Evolutionary conservation across 2,113 vertebrate species (phyloP).

Genomic region (Rostratula benghalensis): DNA sequence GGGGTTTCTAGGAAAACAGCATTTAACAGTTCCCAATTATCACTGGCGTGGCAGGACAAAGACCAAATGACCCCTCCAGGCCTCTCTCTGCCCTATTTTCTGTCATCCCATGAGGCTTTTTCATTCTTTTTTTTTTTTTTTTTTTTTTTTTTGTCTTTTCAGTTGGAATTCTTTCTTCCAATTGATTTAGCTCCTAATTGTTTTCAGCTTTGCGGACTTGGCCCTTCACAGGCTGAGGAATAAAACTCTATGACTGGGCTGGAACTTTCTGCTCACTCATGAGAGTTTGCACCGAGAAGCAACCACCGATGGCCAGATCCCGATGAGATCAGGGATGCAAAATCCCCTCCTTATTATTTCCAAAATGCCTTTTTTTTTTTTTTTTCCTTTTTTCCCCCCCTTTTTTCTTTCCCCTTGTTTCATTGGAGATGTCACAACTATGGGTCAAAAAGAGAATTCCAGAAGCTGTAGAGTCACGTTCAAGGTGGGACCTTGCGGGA

Average conservation of each 20-base stretch:
- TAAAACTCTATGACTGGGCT: background rate
- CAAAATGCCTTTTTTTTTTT: background rate
- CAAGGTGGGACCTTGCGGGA: background rate
- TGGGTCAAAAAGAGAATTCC: background rate
- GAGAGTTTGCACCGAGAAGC: background rate
- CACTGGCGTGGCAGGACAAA: background rate
- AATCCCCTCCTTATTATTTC: background rate
- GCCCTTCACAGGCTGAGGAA: background rate
- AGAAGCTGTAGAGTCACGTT: rapidly evolving
- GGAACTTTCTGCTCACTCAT: background rate
- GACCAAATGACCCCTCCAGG: background rate
- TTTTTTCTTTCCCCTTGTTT: background rate
- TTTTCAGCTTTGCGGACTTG: background rate
- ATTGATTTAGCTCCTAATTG: background rate
- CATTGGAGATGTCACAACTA: background rate
- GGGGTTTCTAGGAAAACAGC: background rate
- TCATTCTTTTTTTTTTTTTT: background rate
- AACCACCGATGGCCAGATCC: background rate
- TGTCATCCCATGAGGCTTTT: background rate
- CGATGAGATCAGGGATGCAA: background rate
- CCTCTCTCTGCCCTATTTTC: background rate
- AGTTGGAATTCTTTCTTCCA: background rate
- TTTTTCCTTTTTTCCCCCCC: too few relatives aligned
- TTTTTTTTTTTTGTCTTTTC: background rate
- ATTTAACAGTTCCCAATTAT: background rate